Percentiles rank a stretch among this genome's conserved stretches.
Conservation (phyloP, 1,140 invertebrate genomes). For the Oedothorax gibbosus region DNA sequence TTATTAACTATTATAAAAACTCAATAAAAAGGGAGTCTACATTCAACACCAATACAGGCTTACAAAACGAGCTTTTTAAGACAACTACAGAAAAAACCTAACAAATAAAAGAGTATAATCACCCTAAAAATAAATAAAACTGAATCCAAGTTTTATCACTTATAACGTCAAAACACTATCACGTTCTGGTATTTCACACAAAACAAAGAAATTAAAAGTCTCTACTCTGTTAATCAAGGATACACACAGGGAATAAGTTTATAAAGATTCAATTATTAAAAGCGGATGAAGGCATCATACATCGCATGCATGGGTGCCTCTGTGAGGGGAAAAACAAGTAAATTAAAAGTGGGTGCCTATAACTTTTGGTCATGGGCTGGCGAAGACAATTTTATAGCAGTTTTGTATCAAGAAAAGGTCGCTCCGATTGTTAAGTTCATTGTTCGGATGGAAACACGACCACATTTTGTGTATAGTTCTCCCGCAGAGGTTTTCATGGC, state of each 20-base stretch:
- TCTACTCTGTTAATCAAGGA: conserved; percentile 56
- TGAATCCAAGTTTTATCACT: conserved; percentile 12
- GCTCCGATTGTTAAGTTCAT: conserved; percentile 40
- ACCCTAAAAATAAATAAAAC: conserved; percentile 15
- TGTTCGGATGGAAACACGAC: not conserved
- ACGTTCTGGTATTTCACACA: conserved; percentile 36
- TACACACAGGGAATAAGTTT: conserved; percentile 26
- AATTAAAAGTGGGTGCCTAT: conserved; percentile 18
- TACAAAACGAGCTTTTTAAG: conserved; percentile 38
- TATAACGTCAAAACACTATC: conserved; percentile 1
- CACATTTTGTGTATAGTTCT: too few relatives aligned
- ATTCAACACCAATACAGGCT: conserved; percentile 32
- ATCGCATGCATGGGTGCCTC: conserved; percentile 28
- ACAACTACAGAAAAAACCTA: conserved; percentile 4
- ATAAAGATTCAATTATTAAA: conserved; percentile 55
- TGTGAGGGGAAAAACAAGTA: conserved; percentile 26
- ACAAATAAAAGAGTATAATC: not conserved
- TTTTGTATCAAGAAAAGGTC: conserved; percentile 19
- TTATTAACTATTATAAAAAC: not conserved
- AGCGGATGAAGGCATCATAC: conserved; percentile 51
- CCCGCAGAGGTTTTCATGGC: too few relatives aligned
- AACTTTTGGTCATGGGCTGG: conserved; percentile 42
- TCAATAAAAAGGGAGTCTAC: conserved; percentile 17
- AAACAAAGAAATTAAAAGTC: not conserved
- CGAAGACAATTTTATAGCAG: conserved; percentile 52